phyloP scores from a whole-genome alignment of 2,797 vertebrate species.

The Limnodromus scolopaceus region DNA sequence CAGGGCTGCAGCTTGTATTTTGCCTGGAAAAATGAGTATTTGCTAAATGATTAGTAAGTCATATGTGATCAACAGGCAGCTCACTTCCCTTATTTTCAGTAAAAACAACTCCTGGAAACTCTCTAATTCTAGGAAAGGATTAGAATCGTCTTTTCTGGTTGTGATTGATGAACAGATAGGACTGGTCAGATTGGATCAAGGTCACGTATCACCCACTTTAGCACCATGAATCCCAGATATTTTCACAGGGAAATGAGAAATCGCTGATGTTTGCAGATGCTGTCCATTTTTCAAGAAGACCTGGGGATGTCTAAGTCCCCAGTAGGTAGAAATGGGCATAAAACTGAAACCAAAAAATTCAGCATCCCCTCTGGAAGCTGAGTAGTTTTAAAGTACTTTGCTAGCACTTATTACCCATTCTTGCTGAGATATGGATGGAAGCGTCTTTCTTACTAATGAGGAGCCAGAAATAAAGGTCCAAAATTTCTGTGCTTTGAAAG shows the following conservation, averaged over 20 bases:
- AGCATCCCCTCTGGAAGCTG: neutral
- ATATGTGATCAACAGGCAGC: neutral
- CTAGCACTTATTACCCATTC: neutral
- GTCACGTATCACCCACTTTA: neutral
- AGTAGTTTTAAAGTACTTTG: neutral
- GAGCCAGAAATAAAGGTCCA: neutral
- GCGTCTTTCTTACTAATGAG: neutral
- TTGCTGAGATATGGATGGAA: neutral
- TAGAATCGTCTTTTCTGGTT: neutral
- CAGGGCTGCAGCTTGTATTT: neutral
- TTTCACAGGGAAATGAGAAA: neutral
- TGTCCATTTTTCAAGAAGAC: neutral
- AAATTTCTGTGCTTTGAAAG: neutral
- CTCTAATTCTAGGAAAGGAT: slow-evolving; percentile 2
- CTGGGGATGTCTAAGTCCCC: neutral
- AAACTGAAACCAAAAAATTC: neutral
- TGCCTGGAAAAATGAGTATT: slow-evolving; percentile 40
- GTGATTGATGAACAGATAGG: neutral
- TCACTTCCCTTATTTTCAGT: neutral
- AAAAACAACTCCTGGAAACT: neutral
- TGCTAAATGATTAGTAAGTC: slow-evolving; percentile 7
- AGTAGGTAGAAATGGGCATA: neutral
- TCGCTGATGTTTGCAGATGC: neutral
- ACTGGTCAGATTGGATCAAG: neutral
- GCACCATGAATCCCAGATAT: neutral